Conservation (phyloP, 2,888 invertebrate genomes). For the Sesia apiformis region DNA sequence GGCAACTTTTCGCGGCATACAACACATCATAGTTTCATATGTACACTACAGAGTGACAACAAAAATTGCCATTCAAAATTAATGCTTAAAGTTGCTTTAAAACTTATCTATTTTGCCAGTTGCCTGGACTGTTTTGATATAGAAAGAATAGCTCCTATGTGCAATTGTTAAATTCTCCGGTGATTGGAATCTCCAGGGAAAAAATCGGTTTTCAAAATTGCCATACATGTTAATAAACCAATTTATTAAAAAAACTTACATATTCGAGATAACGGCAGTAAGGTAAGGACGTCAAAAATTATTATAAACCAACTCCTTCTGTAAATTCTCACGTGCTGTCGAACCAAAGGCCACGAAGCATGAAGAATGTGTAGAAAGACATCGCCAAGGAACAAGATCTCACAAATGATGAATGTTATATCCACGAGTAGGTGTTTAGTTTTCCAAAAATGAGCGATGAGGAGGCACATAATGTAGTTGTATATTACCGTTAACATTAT, state of each 20-base stretch:
- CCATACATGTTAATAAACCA: background rate
- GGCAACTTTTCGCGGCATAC: no score
- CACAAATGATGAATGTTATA: constrained; percentile 21
- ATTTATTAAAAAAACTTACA: constrained; percentile 31
- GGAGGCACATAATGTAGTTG: constrained; percentile 34
- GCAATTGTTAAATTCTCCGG: no score
- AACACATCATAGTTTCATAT: no score
- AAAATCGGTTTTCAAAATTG: no score
- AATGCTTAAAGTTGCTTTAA: no score
- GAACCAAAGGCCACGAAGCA: constrained; percentile 40
- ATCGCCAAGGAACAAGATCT: constrained; percentile 33
- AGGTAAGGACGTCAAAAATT: constrained; percentile 32
- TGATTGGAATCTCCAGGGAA: no score
- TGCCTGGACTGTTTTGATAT: no score
- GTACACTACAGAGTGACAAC: no score
- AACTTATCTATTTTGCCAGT: no score
- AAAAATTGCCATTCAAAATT: no score
- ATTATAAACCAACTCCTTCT: constrained; percentile 30
- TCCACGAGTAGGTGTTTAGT: constrained; percentile 16
- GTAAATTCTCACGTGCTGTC: constrained; percentile 39
- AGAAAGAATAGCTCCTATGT: no score
- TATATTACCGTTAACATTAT: background rate
- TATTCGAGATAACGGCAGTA: constrained; percentile 29
- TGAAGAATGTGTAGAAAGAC: constrained; percentile 39
- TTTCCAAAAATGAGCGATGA: constrained; percentile 35